These are phyloP conservation scores for Heteropelma amictum DNA, from an alignment of 2,888 invertebrate genomes.

Conservation along the genomic window DNA sequence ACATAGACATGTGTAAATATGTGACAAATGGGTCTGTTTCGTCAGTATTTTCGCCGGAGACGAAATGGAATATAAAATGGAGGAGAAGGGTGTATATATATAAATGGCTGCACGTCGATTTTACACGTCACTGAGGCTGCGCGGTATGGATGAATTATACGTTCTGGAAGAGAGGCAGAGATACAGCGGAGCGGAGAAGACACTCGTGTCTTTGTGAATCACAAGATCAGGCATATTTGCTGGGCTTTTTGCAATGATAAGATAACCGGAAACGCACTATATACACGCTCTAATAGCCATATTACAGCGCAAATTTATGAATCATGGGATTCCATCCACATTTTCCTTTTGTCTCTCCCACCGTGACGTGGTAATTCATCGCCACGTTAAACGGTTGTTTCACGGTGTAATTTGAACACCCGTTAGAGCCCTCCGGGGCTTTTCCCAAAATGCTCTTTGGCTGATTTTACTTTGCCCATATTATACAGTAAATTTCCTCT, in stretches of 20 bases:
- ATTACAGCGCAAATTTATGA: no score
- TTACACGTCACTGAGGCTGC: slow-evolving; percentile 2
- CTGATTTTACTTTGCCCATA: slow-evolving; percentile 3
- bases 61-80: background rate
- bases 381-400: slow-evolving; percentile 66
- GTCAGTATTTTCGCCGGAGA: no score
- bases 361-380: slow-evolving; percentile 63
- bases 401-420: slow-evolving; percentile 64
- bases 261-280: slow-evolving; percentile 24
- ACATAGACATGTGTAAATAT: background rate
- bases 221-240: slow-evolving; percentile 30
- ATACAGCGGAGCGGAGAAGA: background rate
- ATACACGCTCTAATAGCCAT: no score
- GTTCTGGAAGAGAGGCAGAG: background rate
- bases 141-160: slow-evolving; percentile 48
- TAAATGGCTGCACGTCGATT: slow-evolving; percentile 36
- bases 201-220: slow-evolving; percentile 34
- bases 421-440: slow-evolving; percentile 48
- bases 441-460: slow-evolving; percentile 6
- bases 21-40: no score
- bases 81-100: background rate
- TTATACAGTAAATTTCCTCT: background rate
- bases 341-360: slow-evolving; percentile 19
- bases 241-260: background rate
- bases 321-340: no score